Conservation (phyloP, 2,113 vertebrate species). For the Labeo rohita region DNA sequence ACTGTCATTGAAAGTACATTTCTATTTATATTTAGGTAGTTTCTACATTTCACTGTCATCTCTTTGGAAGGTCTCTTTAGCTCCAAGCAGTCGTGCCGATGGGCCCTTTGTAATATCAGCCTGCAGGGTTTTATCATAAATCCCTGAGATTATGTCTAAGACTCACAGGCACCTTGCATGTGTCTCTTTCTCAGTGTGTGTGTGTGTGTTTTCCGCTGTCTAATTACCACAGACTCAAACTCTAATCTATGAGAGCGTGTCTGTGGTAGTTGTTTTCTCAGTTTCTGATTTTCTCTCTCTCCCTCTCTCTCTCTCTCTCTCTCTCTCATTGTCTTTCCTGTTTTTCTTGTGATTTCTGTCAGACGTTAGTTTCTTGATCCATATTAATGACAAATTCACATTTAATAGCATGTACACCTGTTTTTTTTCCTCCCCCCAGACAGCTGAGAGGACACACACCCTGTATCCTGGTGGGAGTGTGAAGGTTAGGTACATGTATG, state of each 20-base stretch:
- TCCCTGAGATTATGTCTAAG: conserved; percentile 71
- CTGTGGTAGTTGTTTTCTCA: background rate
- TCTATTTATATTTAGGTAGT: background rate
- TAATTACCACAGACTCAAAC: conserved; percentile 25
- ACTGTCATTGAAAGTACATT: background rate
- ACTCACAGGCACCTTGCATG: conserved; percentile 75
- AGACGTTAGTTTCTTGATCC: background rate
- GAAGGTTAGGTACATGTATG: conserved; percentile 66
- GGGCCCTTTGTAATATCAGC: conserved; percentile 69
- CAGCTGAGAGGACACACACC: conserved; percentile 76
- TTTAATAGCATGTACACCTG: conserved; percentile 29
- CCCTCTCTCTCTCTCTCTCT: too few species aligned
- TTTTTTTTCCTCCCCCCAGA: conserved; percentile 61
- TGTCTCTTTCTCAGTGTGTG: conserved; percentile 28
- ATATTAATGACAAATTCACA: conserved; percentile 17
- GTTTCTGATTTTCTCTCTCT: background rate
- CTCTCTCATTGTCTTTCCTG: background rate
- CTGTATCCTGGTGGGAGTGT: conserved; percentile 62
- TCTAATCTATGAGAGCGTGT: background rate
- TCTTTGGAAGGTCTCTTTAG: conserved; percentile 34
- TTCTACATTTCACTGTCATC: background rate
- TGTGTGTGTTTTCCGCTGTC: conserved; percentile 6
- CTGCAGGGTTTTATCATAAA: conserved; percentile 69
- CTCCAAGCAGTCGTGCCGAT: background rate
- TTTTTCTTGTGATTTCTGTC: conserved; percentile 22